Conservation (phyloP, 2,113 vertebrate genomes). For the Nymphicus hollandicus region DNA sequence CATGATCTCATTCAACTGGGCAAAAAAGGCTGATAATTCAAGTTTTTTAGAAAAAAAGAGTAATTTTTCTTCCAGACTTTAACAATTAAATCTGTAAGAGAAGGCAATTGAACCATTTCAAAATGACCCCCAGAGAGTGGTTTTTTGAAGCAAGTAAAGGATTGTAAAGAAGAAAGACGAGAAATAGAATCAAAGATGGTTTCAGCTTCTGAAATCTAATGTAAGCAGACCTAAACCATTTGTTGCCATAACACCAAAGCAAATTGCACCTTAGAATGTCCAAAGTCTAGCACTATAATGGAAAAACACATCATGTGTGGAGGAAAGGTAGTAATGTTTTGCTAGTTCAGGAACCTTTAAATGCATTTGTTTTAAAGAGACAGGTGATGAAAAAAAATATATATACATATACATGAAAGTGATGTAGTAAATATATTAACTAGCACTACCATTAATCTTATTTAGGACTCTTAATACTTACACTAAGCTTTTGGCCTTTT, state of each 20-base stretch:
- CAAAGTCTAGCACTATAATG: background rate
- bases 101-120: background rate
- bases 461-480: background rate
- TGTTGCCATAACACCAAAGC: background rate
- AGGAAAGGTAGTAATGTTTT: background rate
- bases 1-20: background rate
- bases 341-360: fast-evolving
- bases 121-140: background rate
- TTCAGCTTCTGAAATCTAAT: background rate
- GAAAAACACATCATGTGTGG: background rate
- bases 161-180: background rate
- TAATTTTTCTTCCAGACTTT: background rate
- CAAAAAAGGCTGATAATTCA: background rate
- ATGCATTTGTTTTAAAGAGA: background rate
- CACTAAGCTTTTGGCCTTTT: background rate
- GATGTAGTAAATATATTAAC: background rate
- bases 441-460: background rate
- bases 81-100: background rate
- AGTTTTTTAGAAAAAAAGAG: background rate
- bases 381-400: background rate
- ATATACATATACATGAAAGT: background rate
- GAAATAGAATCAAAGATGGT: background rate
- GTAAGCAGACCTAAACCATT: background rate
- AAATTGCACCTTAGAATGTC: background rate
- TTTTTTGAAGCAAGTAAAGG: background rate